These are phyloP conservation scores for Hymenopus coronatus DNA, from an alignment of 2,888 invertebrate genomes.

Conservation along the genomic window DNA sequence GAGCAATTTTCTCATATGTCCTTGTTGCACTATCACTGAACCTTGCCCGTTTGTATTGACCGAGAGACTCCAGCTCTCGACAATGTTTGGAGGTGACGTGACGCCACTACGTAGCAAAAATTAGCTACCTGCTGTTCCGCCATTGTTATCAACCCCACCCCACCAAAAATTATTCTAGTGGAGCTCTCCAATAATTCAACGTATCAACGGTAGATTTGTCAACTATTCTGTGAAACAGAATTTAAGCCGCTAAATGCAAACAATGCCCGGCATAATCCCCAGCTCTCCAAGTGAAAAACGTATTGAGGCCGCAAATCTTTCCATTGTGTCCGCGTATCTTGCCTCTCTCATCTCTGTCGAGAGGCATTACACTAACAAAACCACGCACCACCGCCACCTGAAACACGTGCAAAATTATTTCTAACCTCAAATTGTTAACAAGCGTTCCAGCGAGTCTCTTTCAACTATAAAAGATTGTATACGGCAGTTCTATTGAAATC, in stretches of 20 bases:
- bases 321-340: background rate
- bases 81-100: slow-evolving; percentile 21
- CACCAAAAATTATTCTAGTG: slow-evolving; percentile 6
- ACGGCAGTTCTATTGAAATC: too few relatives aligned
- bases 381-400: too few relatives aligned
- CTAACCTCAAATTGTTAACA: too few relatives aligned
- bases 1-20: background rate
- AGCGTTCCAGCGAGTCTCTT: too few relatives aligned
- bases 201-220: background rate
- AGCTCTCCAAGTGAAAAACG: background rate
- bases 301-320: background rate
- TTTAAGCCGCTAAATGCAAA: background rate
- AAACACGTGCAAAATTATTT: too few relatives aligned
- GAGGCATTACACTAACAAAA: background rate
- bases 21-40: background rate
- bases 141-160: background rate
- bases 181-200: background rate
- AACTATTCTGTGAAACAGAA: background rate
- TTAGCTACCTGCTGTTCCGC: slow-evolving; percentile 20
- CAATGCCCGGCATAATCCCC: background rate
- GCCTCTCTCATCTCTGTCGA: background rate
- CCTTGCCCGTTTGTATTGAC: background rate
- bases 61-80: background rate
- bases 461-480: too few relatives aligned
- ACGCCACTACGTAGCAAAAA: slow-evolving; percentile 14